Evolutionary conservation across 1,140 invertebrate genomes (phyloP).

Genomic region (Drosophila seguyi): DNA sequence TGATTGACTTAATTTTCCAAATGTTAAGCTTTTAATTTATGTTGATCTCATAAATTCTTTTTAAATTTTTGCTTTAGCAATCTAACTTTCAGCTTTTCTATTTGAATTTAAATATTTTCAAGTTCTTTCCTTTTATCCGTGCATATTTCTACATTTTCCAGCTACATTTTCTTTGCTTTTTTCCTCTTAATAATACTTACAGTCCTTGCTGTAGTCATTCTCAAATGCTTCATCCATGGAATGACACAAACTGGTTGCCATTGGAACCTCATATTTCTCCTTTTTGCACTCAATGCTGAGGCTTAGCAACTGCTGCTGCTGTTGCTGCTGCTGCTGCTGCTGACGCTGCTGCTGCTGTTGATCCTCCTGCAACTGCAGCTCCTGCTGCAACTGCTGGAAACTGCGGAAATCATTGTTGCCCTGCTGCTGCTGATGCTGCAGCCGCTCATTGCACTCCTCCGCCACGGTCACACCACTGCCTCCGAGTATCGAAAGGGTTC

Average conservation of each 20-base stretch:
- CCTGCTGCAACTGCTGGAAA: conserved; percentile 65
- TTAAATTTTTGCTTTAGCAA: neutral
- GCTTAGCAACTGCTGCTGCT: conserved; percentile 70
- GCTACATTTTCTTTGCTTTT: neutral
- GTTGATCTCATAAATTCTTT: neutral
- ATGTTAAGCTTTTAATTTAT: neutral
- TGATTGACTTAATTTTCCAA: neutral
- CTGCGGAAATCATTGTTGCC: conserved; percentile 45
- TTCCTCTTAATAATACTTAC: conserved; percentile 63
- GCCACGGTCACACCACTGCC: conserved; percentile 41
- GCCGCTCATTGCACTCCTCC: conserved; percentile 55
- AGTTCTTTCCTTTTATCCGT: neutral
- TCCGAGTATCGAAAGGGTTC: conserved; percentile 65
- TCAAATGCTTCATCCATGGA: conserved; percentile 82
- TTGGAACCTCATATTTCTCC: conserved; percentile 72
- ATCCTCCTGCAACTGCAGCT: conserved; percentile 60
- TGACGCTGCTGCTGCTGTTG: conserved; percentile 50
- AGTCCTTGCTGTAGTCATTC: conserved; percentile 82
- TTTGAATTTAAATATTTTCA: neutral
- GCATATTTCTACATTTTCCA: neutral
- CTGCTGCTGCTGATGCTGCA: conserved; percentile 49
- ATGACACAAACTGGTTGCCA: conserved; percentile 69
- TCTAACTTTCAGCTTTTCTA: neutral
- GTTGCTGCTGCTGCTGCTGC: conserved; percentile 49
- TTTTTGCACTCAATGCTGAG: conserved; percentile 80